Percentiles rank a stretch among this genome's conserved stretches.
Conservation (phyloP, 2,797 vertebrate species). For the Rhinoraja longicauda region DNA sequence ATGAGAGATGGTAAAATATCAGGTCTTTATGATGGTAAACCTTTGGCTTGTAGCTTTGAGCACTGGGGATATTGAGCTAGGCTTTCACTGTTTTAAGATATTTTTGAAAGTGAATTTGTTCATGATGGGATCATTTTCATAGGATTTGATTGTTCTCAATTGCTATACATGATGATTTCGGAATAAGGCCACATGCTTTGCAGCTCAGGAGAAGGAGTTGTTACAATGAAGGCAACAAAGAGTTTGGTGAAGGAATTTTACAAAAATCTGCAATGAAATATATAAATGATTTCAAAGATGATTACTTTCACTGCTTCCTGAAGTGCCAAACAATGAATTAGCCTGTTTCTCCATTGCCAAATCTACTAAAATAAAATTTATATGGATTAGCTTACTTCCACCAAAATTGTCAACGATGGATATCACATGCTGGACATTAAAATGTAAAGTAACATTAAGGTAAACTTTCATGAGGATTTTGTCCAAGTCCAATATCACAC, state of each 20-base stretch:
- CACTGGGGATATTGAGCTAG: neutral
- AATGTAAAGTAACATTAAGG: neutral
- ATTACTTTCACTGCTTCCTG: neutral
- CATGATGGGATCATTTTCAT: neutral
- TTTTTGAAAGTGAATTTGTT: neutral
- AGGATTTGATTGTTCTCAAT: neutral
- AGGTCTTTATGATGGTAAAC: neutral
- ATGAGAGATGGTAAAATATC: neutral
- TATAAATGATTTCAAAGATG: neutral
- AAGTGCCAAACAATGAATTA: neutral
- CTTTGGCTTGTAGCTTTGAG: neutral
- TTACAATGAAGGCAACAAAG: neutral
- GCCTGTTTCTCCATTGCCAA: neutral
- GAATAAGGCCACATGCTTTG: neutral
- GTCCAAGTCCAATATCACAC: neutral
- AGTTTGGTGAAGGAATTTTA: neutral
- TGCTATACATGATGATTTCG: neutral
- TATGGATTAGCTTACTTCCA: neutral
- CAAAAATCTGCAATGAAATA: neutral
- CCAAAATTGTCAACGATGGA: neutral
- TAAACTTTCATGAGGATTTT: neutral
- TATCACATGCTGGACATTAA: neutral
- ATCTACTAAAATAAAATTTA: neutral
- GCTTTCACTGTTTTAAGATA: neutral
- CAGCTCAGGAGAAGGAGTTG: neutral